Evolutionary conservation across 2,113 vertebrate species (phyloP).

Genomic region (Polyodon spathula): DNA sequence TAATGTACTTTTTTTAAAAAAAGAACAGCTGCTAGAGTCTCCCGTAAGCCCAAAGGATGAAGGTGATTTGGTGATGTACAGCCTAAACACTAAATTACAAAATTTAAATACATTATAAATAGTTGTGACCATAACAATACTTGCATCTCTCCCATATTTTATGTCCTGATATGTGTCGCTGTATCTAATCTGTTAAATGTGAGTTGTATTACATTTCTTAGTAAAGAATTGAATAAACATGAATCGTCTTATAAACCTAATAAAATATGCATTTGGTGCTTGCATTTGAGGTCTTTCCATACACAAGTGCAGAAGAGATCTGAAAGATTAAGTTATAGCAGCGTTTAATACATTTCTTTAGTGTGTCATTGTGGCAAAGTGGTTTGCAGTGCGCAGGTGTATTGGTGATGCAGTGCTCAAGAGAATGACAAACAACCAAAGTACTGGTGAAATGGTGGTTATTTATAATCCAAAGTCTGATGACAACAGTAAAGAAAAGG

Average conservation of each 20-base stretch:
- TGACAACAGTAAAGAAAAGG: no score
- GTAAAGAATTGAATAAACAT: slow-evolving; percentile 44
- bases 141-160: background rate
- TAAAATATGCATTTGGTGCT: slow-evolving; percentile 27
- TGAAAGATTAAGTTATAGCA: no score
- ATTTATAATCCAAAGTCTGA: no score
- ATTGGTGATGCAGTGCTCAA: no score
- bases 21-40: slow-evolving; percentile 8
- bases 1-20: no score
- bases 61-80: slow-evolving; percentile 15
- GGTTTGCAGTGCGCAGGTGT: no score
- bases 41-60: slow-evolving; percentile 2
- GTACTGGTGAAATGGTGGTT: no score
- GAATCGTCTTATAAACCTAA: slow-evolving; percentile 24
- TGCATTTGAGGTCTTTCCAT: slow-evolving; percentile 1
- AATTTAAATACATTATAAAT: slow-evolving; percentile 40
- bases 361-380: no score
- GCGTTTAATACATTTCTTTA: no score
- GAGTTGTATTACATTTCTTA: slow-evolving; percentile 42
- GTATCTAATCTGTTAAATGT: slow-evolving; percentile 44
- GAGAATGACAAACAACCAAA: no score
- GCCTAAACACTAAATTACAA: slow-evolving; percentile 30
- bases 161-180: background rate
- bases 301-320: no score
- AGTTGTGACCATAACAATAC: slow-evolving; percentile 21